Evolutionary conservation across 2,797 vertebrate species (phyloP), one percentile per base, ranked within the genome.

Genomic region (Notolabrus celidotus): DNA sequence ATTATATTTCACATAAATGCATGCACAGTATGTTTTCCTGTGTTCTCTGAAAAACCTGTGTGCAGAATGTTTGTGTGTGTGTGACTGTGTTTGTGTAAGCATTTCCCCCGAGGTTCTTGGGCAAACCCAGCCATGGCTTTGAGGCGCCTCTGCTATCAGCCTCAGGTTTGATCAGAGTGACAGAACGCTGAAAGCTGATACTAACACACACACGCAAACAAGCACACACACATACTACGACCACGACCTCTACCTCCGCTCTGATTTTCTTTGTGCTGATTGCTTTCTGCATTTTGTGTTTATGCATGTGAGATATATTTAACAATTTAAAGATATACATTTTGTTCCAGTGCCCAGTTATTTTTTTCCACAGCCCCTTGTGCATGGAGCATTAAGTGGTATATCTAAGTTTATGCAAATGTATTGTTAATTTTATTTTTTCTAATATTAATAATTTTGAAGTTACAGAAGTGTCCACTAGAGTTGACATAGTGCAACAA

Each of bases 111-210:
- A 59, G 58, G 83, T 76, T 71, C 85, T 73, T 34, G 50, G 82
- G 89, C 82, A 93, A 94, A 92, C 86, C 93, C 83, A 39, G 84
- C 34, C 43, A 42, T 87, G 86, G 70, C 88, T 80, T 74, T 89
- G 46, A 76, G 76, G 83, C 74, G 84, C 86, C 88, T 74, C 65
- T 52, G 84, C 90, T 94, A 92, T 94, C 92, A 82, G 71, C 10
- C 66, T 71, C 34, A 34, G 78, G 78, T 85, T 86, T 86, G 85
- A 89, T 89, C 89, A 90, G 84, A 76, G 89, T 91, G 91, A 94
- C 93, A 92, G 86, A 76, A 84, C 64, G 88, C 90, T 93, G 93
- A 89, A 93, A 91, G 93, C 88, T 86, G 89, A 93, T 74, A 88
- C 63, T n/a, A n/a, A 49, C 67, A 46, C 19, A 4, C 54, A 61